Base-by-base conservation (phyloP, 2,888 invertebrate genomes). In the Calephelis perditalis region DNA sequence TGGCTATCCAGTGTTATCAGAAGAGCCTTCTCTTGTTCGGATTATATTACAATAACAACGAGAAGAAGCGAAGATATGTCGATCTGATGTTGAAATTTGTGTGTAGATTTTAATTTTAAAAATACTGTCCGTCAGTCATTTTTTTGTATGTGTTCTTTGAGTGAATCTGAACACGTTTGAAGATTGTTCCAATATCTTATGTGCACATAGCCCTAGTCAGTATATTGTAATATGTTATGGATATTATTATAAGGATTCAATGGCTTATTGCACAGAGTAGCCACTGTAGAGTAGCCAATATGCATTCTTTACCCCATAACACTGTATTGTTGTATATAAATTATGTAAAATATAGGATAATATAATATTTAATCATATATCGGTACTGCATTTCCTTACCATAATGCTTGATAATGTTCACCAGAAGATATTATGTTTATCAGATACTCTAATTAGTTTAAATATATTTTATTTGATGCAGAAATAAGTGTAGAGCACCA, bases 191-290 rank as follows among this genome's bases (percentile, higher is more conserved):
- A 37, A 55, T 58, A 70, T 68, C 70, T 63, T 66, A 72, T 60
- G 74, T 80, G 79, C 83, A 81, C 81, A 78, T 79, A 78, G 77
- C 73, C 78, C 85, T 86, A 86, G 85, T 86, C 85, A 85, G 79
- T 79, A 69, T 64, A 59, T 46, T 36, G 37, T 55, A 55, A 40
- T 15, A 49, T 7, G 5, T 56, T 44, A 58, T 43, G 46, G 36
- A 57, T 46, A 57, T 58, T 58, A 52, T 43, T 57, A 12, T 36
- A 35, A 36, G 44, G 47, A 58, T 15, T 49, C 15, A 15, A 49
- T 26, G 49, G 49, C 49, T 49, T 49, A n/a, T 49, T 49, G 49
- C 49, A 49, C 49, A 49, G 49, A 49, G 49, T 49, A 49, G 49
- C 49, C 26, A 26, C 47, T 26, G 47, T 47, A 47, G 47, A 47